Conservation (phyloP, 35 echinoderm and acorn worm species). For the Lytechinus pictus region DNA sequence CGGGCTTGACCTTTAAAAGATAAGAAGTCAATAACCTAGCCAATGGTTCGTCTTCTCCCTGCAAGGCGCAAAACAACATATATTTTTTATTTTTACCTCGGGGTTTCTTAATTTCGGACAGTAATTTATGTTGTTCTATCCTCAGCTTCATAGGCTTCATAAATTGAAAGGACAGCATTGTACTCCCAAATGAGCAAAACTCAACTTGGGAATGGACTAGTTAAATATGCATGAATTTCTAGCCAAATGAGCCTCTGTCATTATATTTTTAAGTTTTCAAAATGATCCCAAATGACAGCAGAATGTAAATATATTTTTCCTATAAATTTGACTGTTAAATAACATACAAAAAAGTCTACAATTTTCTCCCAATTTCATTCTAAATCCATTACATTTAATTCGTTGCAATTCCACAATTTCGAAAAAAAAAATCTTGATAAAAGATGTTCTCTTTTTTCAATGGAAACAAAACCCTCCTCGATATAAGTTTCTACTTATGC, state of each 20-base stretch:
- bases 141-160: background rate
- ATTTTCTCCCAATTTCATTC: too few species aligned
- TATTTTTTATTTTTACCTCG: background rate
- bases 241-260: background rate
- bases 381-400: too few species aligned
- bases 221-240: background rate
- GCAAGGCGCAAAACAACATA: background rate
- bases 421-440: too few species aligned
- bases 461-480: too few species aligned
- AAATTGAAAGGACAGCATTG: background rate
- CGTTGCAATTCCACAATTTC: too few species aligned
- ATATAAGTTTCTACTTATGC: too few species aligned
- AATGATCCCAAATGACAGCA: background rate
- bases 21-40: background rate
- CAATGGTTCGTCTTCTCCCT: background rate
- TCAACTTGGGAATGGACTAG: background rate
- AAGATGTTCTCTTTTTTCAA: too few species aligned
- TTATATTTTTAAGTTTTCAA: background rate
- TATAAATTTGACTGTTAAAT: background rate
- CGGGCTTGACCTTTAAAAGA: too few species aligned
- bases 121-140: background rate
- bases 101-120: background rate
- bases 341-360: background rate
- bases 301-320: too few species aligned
- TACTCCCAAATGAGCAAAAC: background rate